Base-by-base conservation (phyloP, 2,797 vertebrate genomes). In the Myotis planiceps region DNA sequence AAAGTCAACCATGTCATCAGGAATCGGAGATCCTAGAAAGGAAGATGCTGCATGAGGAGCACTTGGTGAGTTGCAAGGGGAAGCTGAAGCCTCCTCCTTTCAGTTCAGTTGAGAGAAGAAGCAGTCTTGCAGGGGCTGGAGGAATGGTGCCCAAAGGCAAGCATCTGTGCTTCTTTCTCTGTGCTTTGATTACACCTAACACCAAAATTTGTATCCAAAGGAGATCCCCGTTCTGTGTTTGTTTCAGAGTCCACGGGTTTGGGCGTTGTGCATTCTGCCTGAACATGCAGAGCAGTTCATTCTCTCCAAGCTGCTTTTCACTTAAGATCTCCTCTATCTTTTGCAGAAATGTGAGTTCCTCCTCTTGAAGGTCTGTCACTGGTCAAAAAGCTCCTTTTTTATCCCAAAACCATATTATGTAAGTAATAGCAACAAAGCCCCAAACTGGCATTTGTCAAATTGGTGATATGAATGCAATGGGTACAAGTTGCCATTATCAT, bases 311-410 rank as follows among this genome's bases (percentile, higher is more conserved):
- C 6, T 88, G 14, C 34, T 66, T 79, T 42, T 63, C 34, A 60
- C 39, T 96, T 37, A 80, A 68, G 76, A 25, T 65, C 2, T 42
- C 42, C 4, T 91, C 27, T 55, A 6, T 79, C 71, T 95, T 93
- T 94, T 97, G 18, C 87, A 98, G 98, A 98, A 95, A 93, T 98
- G 97, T 86, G 88, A 96, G 15, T 93, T 93, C 42, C 94, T 98
- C 69, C 96, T 98, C 60, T 72, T 97, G 93, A 93, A 58, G 16
- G 14, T 96, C 37, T 96, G 55, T 2, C 66, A 42, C 65, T 32
- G 5, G 42, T 1, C 39, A 27, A 63, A 74, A 66, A 96, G 96
- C 45, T 0, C 1, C 34, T 75, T 69, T 95, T 97, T 96, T 80
- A 42, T 19, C n/a, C 16, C 4, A 39, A 23, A 95, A 66, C 92